phyloP scores from a whole-genome alignment of 2,888 invertebrate genomes.

The Cabera pusaria region DNA sequence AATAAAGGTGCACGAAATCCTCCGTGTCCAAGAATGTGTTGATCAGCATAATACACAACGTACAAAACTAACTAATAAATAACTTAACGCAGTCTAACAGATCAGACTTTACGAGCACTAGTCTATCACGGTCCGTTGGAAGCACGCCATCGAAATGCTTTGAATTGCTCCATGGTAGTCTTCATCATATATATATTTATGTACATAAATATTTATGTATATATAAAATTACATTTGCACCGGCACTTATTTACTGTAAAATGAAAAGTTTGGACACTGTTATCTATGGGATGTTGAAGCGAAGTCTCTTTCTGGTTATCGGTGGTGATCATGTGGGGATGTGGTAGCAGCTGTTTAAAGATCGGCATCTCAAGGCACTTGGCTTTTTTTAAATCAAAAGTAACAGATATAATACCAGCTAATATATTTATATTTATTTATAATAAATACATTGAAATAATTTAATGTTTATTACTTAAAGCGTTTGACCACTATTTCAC shows the following conservation, averaged over 20 bases:
- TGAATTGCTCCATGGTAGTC: constrained; percentile 67
- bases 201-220: constrained; percentile 56
- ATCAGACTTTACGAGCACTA: constrained; percentile 66
- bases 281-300: constrained; percentile 31
- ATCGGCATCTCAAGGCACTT: constrained; percentile 21
- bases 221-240: constrained; percentile 76
- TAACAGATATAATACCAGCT: too few relatives aligned
- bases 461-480: too few relatives aligned
- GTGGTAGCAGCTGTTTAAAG: constrained; percentile 37
- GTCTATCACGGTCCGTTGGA: constrained; percentile 58
- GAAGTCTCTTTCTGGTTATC: constrained; percentile 37
- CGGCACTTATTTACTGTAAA: constrained; percentile 56
- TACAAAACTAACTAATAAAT: constrained; percentile 68
- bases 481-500: too few relatives aligned
- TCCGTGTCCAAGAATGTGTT: constrained; percentile 81
- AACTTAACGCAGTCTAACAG: constrained; percentile 65
- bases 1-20: constrained; percentile 80
- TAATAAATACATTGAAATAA: too few relatives aligned
- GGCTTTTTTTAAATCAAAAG: too few relatives aligned
- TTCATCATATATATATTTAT: constrained; percentile 44
- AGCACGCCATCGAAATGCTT: constrained; percentile 68
- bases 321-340: constrained; percentile 29
- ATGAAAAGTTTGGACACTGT: constrained; percentile 16
- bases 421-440: too few relatives aligned
- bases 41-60: constrained; percentile 76